Evolutionary conservation across 2,113 vertebrate species (phyloP), one percentile per base, ranked within the genome.

Genomic region (Channa argus): DNA sequence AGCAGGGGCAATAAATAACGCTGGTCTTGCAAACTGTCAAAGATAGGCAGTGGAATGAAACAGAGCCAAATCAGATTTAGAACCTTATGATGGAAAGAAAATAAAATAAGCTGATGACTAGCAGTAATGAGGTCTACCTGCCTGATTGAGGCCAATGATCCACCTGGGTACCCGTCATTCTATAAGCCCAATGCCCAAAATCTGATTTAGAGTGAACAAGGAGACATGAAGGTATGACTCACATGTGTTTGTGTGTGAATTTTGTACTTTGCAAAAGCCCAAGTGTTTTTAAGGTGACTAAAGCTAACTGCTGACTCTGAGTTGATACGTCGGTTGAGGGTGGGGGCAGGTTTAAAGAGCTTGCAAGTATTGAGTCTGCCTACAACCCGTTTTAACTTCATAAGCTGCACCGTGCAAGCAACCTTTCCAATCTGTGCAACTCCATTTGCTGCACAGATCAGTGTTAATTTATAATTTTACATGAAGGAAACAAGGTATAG

Each of bases 111-210:
- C 0, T 33, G 52, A 76, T 53, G 64, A 74, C 8, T 1, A 47
- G 50, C 55, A 61, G 62, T 75, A 74, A 84, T 70, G 80, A 81
- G 41, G 58, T 74, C 34, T 54, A 46, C 64, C 33, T 41, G 59
- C 15, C 44, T 34, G 14, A 37, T 53, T 24, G 0, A 36, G 63
- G 38, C 52, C 47, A 44, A 9, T 67, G 24, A 72, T 36, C 24
- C 67, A 73, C 67, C 60, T 61, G 63, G 52, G 60, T 61, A 38
- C 44, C 56, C 39, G 60, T 47, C 38, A 49, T 11, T 38, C 38
- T 4, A 12, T 33, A n/a, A 62, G 12, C 39, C 43, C 33, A 6
- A 36, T 43, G 38, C 1, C 38, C 4, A 37, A 39, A 1, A 38
- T 49, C 14, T 47, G 38, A 62, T 14, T 46, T 38, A 24, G 14